These are phyloP conservation scores for Pithys albifrons DNA, from an alignment of 2,113 vertebrate genomes.

Conservation along the genomic window DNA sequence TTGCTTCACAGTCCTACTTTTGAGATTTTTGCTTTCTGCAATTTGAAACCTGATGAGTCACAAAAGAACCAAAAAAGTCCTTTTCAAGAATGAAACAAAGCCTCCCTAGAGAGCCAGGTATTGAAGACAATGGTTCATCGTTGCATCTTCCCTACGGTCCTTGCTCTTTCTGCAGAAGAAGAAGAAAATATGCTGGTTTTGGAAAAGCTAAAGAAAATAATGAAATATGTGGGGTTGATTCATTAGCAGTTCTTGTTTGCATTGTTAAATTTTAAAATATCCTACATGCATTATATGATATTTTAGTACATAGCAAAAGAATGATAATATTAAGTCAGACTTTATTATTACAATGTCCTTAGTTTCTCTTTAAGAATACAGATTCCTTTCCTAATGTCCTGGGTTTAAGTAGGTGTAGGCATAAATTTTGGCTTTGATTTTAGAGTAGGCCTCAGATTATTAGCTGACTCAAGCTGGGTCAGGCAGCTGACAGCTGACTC, in stretches of 20 bases:
- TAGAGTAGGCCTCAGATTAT: too few species aligned
- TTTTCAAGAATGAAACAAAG: background rate
- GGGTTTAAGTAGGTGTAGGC: too few species aligned
- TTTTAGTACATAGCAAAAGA: constrained; percentile 61
- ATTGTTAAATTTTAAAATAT: constrained; percentile 64
- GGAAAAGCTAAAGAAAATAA: constrained; percentile 41
- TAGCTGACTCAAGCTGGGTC: too few species aligned
- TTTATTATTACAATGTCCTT: constrained; percentile 47
- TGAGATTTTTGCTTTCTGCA: background rate
- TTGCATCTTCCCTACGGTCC: background rate
- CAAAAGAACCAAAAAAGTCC: background rate
- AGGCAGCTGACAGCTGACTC: too few species aligned
- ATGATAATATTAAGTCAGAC: constrained; percentile 55
- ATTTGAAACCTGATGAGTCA: background rate
- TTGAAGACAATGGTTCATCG: background rate
- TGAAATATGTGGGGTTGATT: background rate
- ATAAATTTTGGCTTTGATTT: too few species aligned
- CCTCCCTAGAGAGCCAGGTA: background rate
- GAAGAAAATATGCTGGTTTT: background rate
- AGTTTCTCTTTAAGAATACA: constrained; percentile 49
- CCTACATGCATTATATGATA: constrained; percentile 24
- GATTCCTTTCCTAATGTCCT: constrained; percentile 1
- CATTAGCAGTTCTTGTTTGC: constrained; percentile 21
- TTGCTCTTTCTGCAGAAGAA: background rate
- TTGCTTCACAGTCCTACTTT: background rate